Conservation (phyloP, 2,888 invertebrate genomes). For the Pseudoips prasinana region DNA sequence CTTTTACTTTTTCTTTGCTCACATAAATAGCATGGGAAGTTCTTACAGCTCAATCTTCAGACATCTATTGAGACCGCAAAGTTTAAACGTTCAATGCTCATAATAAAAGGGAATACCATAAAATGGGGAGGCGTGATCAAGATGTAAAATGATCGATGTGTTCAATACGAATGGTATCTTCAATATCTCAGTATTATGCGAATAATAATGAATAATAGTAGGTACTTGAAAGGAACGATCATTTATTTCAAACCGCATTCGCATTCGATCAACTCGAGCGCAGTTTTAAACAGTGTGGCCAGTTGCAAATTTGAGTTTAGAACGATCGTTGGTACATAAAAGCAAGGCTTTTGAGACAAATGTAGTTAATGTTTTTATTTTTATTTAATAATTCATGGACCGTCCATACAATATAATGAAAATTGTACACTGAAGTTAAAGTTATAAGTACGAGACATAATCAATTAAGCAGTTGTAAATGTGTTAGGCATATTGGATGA, state of each 20-base stretch:
- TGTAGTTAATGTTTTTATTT: too few relatives aligned
- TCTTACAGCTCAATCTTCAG: conserved; percentile 33
- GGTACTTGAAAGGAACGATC: conserved; percentile 25
- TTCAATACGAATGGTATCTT: conserved; percentile 28
- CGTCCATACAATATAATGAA: too few relatives aligned
- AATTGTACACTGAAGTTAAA: too few relatives aligned
- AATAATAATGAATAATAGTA: conserved; percentile 33
- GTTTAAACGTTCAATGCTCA: conserved; percentile 18
- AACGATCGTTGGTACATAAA: too few relatives aligned
- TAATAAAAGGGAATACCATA: conserved; percentile 27
- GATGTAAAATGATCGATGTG: conserved; percentile 37
- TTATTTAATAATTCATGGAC: too few relatives aligned
- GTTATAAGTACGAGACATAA: too few relatives aligned
- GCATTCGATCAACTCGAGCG: conserved; percentile 25
- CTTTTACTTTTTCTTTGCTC: conserved; percentile 17
- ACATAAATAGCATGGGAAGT: conserved; percentile 23
- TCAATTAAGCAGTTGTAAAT: too few relatives aligned
- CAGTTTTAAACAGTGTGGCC: conserved; percentile 25
- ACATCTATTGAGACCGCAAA: conserved; percentile 25
- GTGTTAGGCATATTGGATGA: too few relatives aligned
- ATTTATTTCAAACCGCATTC: conserved; percentile 26
- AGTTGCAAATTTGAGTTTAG: too few relatives aligned
- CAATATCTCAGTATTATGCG: conserved; percentile 28
- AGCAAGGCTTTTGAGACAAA: too few relatives aligned
- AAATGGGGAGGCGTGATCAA: conserved; percentile 32